A percentile compares a stretch with the other conserved stretches of the same genome.
phyloP scores from a whole-genome alignment of 1,140 invertebrate genomes.

The Lerema accius region DNA sequence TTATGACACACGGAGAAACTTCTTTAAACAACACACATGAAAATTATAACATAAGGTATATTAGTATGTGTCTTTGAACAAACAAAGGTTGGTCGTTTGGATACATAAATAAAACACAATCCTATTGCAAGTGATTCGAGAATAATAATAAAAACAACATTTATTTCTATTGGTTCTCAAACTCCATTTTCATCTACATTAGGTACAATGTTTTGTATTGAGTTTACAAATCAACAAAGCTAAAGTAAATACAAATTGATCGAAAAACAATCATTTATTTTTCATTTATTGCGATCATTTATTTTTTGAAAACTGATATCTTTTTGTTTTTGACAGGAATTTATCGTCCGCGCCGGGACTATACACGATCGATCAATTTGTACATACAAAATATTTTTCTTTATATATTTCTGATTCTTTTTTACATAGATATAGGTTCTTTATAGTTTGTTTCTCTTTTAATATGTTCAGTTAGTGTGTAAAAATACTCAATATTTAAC shows the following conservation, averaged over 20 bases:
- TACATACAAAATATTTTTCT: constrained; percentile 68
- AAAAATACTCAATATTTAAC: constrained; percentile 79
- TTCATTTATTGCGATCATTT: neutral
- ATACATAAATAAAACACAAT: constrained; percentile 67
- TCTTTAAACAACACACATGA: too few species aligned
- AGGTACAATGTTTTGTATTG: constrained; percentile 78
- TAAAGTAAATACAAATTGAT: constrained; percentile 51
- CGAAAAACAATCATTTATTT: constrained; percentile 39
- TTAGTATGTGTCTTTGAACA: too few species aligned
- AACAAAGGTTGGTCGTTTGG: too few species aligned
- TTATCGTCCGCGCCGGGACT: constrained; percentile 9
- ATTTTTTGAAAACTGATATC: neutral
- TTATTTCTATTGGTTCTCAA: constrained; percentile 80
- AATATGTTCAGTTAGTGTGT: constrained; percentile 78
- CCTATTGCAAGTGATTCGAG: constrained; percentile 78
- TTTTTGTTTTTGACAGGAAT: constrained; percentile 12
- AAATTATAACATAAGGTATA: too few species aligned
- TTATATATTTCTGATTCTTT: constrained; percentile 71
- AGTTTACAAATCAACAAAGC: constrained; percentile 79
- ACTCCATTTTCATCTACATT: constrained; percentile 64
- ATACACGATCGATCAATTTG: constrained; percentile 46
- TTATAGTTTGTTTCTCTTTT: constrained; percentile 68
- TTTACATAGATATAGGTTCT: constrained; percentile 69
- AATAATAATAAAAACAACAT: constrained; percentile 81
- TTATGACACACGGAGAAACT: too few species aligned